Percentiles rank a stretch among this genome's conserved stretches.
phyloP scores from a whole-genome alignment of 2,888 invertebrate species.

The Lithophane ornitopus region DNA sequence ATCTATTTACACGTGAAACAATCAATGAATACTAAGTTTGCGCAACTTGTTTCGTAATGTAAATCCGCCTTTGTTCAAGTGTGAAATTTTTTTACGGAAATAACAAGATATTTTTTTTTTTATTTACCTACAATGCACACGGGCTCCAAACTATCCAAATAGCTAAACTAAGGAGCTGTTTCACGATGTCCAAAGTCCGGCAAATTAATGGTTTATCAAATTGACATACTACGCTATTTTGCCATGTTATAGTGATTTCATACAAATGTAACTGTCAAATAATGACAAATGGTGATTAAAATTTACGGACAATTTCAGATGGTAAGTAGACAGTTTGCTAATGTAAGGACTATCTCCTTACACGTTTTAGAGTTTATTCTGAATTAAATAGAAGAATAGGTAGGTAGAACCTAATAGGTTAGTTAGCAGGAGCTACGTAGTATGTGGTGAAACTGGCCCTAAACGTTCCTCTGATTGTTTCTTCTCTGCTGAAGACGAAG shows the following conservation, averaged over 20 bases:
- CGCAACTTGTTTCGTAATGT: too few relatives aligned
- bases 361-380: too few relatives aligned
- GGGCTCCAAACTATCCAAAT: background rate
- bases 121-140: background rate
- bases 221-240: background rate
- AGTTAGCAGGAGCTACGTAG: background rate
- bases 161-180: background rate
- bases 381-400: too few relatives aligned
- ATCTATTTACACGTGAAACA: too few relatives aligned
- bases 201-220: too few relatives aligned
- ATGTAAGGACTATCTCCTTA: background rate
- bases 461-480: too few relatives aligned
- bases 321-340: background rate
- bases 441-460: background rate
- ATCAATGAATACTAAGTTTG: too few relatives aligned
- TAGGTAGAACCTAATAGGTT: too few relatives aligned
- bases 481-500: background rate
- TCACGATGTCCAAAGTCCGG: background rate
- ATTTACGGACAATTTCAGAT: background rate
- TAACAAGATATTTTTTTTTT: background rate
- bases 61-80: background rate
- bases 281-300: too few relatives aligned
- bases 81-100: background rate
- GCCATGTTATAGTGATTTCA: too few relatives aligned
- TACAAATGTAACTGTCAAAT: too few relatives aligned